Evolutionary conservation across 2,797 vertebrate genomes (phyloP).

Genomic region (Enteromius thamalakanensis): DNA sequence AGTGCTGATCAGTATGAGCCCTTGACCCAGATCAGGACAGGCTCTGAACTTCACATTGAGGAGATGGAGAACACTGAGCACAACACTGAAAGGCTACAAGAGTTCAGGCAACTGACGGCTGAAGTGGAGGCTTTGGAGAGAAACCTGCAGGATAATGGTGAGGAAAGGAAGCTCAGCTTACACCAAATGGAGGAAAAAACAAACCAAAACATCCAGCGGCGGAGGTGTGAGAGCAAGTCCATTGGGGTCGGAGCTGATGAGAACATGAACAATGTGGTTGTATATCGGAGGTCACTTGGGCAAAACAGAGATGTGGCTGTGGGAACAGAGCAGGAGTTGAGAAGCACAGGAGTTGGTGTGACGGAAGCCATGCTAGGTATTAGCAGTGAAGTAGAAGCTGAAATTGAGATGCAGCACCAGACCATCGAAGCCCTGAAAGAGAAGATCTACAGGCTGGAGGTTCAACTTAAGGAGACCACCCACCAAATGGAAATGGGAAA

Average conservation of each 20-base stretch:
- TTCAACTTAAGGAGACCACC: slow-evolving; percentile 91
- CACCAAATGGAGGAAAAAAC: slow-evolving; percentile 49
- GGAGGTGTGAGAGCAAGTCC: slow-evolving; percentile 71
- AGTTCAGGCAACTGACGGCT: slow-evolving; percentile 91
- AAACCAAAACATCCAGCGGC: slow-evolving; percentile 58
- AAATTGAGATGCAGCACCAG: slow-evolving; percentile 95
- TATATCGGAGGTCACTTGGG: slow-evolving; percentile 69
- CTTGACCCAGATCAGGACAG: slow-evolving; percentile 74
- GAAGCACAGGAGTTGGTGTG: slow-evolving; percentile 80
- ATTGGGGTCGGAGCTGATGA: slow-evolving; percentile 85
- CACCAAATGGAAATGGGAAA: slow-evolving; percentile 96
- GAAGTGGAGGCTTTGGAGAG: slow-evolving; percentile 93
- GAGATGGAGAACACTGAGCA: slow-evolving; percentile 85
- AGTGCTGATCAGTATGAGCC: slow-evolving; percentile 90
- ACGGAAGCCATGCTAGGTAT: slow-evolving; percentile 92
- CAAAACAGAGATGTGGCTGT: slow-evolving; percentile 76
- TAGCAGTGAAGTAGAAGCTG: slow-evolving; percentile 85
- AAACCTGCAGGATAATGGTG: slow-evolving; percentile 82
- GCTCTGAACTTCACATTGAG: slow-evolving; percentile 88
- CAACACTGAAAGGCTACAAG: slow-evolving; percentile 84
- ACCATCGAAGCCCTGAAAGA: slow-evolving; percentile 93
- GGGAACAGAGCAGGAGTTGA: slow-evolving; percentile 76
- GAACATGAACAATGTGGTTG: slow-evolving; percentile 81
- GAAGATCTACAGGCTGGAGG: slow-evolving; percentile 93
- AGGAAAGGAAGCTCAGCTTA: slow-evolving; percentile 63